Conservation (phyloP, 2,888 invertebrate species). For the Fissipunctia ypsillon region DNA sequence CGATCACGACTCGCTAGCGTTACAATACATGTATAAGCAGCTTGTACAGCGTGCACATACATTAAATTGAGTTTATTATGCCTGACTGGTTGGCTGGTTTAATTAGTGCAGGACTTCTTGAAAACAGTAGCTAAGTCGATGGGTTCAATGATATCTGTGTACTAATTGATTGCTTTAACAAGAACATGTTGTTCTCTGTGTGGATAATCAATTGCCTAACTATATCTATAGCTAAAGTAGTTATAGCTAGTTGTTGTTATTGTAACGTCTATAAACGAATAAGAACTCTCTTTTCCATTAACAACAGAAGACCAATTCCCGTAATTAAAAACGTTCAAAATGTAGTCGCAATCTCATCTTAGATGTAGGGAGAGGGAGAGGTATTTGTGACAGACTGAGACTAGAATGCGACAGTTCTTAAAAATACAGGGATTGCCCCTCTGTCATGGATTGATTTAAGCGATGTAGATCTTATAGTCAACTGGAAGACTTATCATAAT, state of each 20-base stretch:
- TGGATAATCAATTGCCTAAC: neutral
- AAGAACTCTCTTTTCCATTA: neutral
- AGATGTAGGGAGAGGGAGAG: too few species aligned
- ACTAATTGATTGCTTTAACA: slow-evolving; percentile 25
- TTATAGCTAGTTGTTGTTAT: slow-evolving; percentile 5
- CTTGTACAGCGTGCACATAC: slow-evolving; percentile 17
- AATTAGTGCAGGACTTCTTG: slow-evolving; percentile 55
- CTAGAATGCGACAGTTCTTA: too few species aligned
- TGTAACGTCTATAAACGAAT: neutral
- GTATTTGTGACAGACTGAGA: too few species aligned
- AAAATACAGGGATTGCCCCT: too few species aligned
- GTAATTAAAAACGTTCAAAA: too few species aligned
- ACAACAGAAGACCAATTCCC: too few species aligned
- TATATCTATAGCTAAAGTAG: neutral
- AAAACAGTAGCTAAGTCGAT: slow-evolving; percentile 21
- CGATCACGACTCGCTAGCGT: slow-evolving; percentile 56
- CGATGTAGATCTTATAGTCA: neutral
- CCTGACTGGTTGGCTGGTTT: slow-evolving; percentile 49
- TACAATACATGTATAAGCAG: slow-evolving; percentile 25
- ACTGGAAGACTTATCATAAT: too few species aligned
- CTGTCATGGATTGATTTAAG: neutral
- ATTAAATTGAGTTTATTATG: slow-evolving; percentile 55
- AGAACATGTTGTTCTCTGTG: slow-evolving; percentile 7
- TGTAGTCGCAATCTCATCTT: too few species aligned
- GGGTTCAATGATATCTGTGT: slow-evolving; percentile 36